These are phyloP conservation scores for Drosophila flavopinicola DNA, from an alignment of 2,888 invertebrate species.

Conservation along the genomic window DNA sequence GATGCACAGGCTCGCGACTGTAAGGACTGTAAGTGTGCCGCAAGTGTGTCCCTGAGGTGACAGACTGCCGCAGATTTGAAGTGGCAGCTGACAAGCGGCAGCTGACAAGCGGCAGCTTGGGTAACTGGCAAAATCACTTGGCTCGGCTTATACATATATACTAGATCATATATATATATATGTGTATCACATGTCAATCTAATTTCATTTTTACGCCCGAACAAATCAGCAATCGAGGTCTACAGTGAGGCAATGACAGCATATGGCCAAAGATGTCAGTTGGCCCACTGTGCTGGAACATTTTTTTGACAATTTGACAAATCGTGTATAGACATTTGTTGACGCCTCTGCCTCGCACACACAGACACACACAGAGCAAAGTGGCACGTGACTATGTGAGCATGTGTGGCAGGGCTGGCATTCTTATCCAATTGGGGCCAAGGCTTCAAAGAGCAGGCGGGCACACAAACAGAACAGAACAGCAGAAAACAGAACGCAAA, in stretches of 20 bases:
- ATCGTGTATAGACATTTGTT: constrained; percentile 77
- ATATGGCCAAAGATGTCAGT: constrained; percentile 42
- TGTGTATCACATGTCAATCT: constrained; percentile 80
- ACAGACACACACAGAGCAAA: constrained; percentile 18
- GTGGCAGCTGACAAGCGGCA: constrained; percentile 56
- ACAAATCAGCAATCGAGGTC: constrained; percentile 47
- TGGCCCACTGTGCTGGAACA: constrained; percentile 36
- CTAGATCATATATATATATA: constrained; percentile 19
- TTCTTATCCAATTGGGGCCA: constrained; percentile 59
- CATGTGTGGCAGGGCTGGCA: constrained; percentile 28
- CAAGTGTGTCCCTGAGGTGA: constrained; percentile 60
- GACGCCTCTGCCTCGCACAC: constrained; percentile 54
- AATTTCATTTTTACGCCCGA: constrained; percentile 78
- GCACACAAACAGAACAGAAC: constrained; percentile 48
- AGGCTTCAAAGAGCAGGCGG: constrained; percentile 57
- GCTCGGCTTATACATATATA: no score
- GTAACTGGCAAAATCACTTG: constrained; percentile 33
- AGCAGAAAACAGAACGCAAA: constrained; percentile 51
- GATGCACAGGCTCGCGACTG: constrained; percentile 44
- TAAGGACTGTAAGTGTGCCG: constrained; percentile 21
- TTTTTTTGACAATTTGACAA: constrained; percentile 75
- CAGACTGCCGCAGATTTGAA: constrained; percentile 64
- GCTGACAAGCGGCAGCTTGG: not conserved
- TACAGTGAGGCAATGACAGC: constrained; percentile 47
- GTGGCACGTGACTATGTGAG: constrained; percentile 58